Base-by-base conservation (phyloP, 2,797 vertebrate genomes). In the Anabas testudineus region DNA sequence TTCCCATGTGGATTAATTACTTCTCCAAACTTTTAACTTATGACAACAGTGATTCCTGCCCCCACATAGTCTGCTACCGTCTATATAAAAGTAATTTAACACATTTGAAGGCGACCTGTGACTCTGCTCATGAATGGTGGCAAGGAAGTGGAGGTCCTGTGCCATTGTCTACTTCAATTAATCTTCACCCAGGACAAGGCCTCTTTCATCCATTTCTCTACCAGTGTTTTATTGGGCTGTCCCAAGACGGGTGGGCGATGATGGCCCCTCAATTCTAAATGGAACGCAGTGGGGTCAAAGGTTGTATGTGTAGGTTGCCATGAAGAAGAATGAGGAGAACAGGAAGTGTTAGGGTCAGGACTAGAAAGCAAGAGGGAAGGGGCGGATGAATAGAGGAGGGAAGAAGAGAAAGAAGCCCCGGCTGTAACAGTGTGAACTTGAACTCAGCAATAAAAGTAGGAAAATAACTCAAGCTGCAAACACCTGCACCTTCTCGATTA, bases 131-230 rank as follows among this genome's bases (percentile, higher is more conserved):
- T 89, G 78, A 92, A 91, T 85, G 84, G 67, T 78, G 67, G 73
- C 65, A 56, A 72, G 49, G 78, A 71, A 71, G 62, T 34, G 64
- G 70, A 75, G 81, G 74, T 70, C 60, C 68, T 34, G 74, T 64
- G 74, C 82, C 67, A 82, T 89, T 90, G 87, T 90, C 81, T 66
- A 32, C 71, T 74, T 72, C 76, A 52, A 83, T 88, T 79, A 66
- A 86, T 91, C 87, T 86, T 82, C 76, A 62, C 21, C 21, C 52
- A 26, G 71, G 66, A 94, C 91, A 91, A 93, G 86, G 87, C 74
- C 22, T 76, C 86, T 90, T 89, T 92, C 78, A 89, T 84, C 43
- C 54, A 41, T 51, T 24, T 19, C 72, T 70, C 64, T 64, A 67
- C 39, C 37, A 53, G n/a, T 18, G 21, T 84, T 88, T 88, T 88